Conservation (phyloP, 1,140 invertebrate genomes). For the Dolichoris vasculosae region DNA sequence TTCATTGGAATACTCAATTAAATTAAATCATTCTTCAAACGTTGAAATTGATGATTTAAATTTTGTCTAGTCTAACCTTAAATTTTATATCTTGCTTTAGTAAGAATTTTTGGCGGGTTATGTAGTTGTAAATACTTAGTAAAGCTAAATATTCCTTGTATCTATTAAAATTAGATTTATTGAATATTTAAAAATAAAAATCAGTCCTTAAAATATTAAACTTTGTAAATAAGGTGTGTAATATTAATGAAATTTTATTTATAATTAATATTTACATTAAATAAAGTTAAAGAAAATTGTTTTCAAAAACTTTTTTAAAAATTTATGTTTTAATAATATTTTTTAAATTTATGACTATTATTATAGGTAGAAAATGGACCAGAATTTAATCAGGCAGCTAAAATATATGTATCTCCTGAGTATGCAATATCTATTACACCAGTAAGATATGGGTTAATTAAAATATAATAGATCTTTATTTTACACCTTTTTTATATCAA, state of each 20-base stretch:
- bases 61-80: slow-evolving; percentile 26
- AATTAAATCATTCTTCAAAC: neutral
- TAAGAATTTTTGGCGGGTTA: neutral
- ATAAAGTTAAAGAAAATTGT: neutral
- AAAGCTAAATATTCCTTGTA: neutral
- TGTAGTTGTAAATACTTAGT: neutral
- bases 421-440: slow-evolving; percentile 60
- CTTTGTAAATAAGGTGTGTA: neutral
- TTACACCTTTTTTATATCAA: too few species aligned
- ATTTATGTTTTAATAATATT: neutral
- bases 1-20: neutral
- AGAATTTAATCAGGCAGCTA: slow-evolving; percentile 55
- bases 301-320: neutral
- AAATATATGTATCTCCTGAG: slow-evolving; percentile 54
- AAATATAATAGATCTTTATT: neutral
- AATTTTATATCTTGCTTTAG: neutral
- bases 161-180: neutral
- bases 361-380: slow-evolving; percentile 34
- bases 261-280: neutral
- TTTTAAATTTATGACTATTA: neutral
- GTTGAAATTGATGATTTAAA: neutral
- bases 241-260: neutral
- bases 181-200: neutral
- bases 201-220: neutral
- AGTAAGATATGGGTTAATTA: slow-evolving; percentile 54